A percentile compares a stretch with the other conserved stretches of the same genome.
These are phyloP conservation scores for Cacajao melanocephalus DNA, from an alignment of 2,797 vertebrate species.

Conservation along the genomic window DNA sequence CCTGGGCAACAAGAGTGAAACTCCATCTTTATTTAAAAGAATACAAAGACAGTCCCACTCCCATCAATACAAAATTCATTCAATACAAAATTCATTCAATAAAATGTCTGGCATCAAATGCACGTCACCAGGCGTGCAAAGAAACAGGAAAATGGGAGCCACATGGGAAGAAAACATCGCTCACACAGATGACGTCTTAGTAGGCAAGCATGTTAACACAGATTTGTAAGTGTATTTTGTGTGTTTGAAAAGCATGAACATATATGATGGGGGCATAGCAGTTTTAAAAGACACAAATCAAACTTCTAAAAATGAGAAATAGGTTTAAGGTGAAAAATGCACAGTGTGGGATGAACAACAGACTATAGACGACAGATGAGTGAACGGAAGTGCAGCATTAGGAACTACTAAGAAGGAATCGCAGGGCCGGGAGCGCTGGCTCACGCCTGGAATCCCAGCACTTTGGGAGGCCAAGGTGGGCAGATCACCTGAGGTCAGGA, in stretches of 20 bases:
- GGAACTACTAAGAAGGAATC: neutral
- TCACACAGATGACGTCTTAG: too few relatives aligned
- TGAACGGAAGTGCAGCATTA: neutral
- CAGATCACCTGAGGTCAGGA: too few relatives aligned
- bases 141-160: neutral
- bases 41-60: neutral
- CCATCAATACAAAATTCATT: neutral
- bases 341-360: neutral
- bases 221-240: neutral
- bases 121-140: neutral
- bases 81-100: neutral
- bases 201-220: neutral
- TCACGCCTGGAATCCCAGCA: too few relatives aligned
- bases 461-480: too few relatives aligned
- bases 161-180: neutral
- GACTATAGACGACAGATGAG: neutral
- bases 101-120: neutral
- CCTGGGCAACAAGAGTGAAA: too few relatives aligned
- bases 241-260: neutral
- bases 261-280: too few relatives aligned
- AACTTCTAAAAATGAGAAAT: neutral
- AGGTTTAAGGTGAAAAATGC: neutral
- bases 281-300: neutral
- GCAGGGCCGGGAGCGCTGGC: too few relatives aligned
- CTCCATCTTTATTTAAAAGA: too few relatives aligned